Conservation (phyloP, 2,888 invertebrate species). For the Calliopum simillimum region DNA sequence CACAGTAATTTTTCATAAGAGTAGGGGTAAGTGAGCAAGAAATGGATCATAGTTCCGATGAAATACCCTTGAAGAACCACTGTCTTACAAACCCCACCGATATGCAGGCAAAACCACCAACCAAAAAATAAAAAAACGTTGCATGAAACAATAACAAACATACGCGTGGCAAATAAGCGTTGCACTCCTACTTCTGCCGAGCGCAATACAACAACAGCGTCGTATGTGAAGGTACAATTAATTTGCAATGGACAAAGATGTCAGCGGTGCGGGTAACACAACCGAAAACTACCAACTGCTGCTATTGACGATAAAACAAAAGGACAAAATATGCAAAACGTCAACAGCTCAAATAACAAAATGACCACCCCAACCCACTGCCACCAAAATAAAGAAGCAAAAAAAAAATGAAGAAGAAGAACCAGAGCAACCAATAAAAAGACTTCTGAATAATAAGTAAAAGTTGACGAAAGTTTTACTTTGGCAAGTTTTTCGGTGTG, state of each 20-base stretch:
- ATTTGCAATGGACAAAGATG: neutral
- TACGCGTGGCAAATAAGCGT: conserved; percentile 3
- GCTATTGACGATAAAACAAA: neutral
- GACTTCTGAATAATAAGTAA: too few relatives aligned
- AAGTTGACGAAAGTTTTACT: too few relatives aligned
- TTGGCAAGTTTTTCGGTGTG: too few relatives aligned
- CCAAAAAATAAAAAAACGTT: neutral
- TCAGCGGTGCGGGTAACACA: neutral
- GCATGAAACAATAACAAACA: neutral
- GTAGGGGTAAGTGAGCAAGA: too few relatives aligned
- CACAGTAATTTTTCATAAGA: too few relatives aligned
- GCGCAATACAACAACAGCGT: neutral
- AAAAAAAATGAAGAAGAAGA: too few relatives aligned
- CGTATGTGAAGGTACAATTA: neutral
- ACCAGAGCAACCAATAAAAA: too few relatives aligned
- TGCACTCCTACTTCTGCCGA: conserved; percentile 2
- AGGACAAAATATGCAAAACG: conserved; percentile 19
- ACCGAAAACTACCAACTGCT: neutral
- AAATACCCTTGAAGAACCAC: too few relatives aligned
- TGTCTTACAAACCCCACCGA: too few relatives aligned
- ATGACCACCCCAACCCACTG: too few relatives aligned
- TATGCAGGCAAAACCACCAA: neutral
- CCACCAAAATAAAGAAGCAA: too few relatives aligned
- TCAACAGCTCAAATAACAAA: conserved; percentile 22
- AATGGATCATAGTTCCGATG: too few relatives aligned